phyloP scores from a whole-genome alignment of 2,113 vertebrate species.

The Lampris incognitus region DNA sequence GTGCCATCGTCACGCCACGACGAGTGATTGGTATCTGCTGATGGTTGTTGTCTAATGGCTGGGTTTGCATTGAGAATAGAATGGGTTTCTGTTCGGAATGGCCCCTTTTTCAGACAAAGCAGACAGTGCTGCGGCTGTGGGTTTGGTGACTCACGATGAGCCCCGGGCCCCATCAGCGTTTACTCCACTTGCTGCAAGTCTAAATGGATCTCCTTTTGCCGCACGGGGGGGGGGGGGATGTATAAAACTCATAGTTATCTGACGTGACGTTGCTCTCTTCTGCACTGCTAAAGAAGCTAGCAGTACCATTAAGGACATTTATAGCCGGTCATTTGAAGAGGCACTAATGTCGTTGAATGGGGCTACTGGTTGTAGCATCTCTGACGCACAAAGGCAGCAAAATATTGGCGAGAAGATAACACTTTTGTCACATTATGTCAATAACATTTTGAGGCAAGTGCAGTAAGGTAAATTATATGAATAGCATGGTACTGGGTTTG shows the following conservation, averaged over 20 bases:
- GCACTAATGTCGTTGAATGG: neutral
- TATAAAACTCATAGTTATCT: conserved; percentile 11
- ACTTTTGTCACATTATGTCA: neutral
- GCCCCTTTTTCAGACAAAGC: conserved; percentile 14
- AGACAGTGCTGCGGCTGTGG: conserved; percentile 9
- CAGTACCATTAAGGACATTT: neutral
- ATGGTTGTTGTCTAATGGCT: conserved; percentile 50
- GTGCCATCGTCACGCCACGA: conserved; percentile 22
- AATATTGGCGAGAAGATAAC: neutral
- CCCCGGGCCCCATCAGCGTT: conserved; percentile 24
- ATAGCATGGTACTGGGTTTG: neutral
- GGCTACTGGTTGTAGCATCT: neutral
- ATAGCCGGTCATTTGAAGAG: conserved; percentile 8
- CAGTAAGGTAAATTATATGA: neutral
- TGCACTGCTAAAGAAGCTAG: neutral
- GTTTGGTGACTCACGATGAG: conserved; percentile 25
- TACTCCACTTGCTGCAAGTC: conserved; percentile 19
- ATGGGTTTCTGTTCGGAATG: conserved; percentile 21
- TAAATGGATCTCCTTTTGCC: conserved; percentile 21
- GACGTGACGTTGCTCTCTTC: neutral
- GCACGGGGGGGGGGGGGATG: neutral
- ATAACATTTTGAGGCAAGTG: neutral
- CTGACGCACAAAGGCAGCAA: neutral
- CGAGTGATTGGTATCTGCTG: conserved; percentile 23
- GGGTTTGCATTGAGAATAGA: neutral